Conservation (phyloP, 2,113 vertebrate species). For the Alethe diademata region DNA sequence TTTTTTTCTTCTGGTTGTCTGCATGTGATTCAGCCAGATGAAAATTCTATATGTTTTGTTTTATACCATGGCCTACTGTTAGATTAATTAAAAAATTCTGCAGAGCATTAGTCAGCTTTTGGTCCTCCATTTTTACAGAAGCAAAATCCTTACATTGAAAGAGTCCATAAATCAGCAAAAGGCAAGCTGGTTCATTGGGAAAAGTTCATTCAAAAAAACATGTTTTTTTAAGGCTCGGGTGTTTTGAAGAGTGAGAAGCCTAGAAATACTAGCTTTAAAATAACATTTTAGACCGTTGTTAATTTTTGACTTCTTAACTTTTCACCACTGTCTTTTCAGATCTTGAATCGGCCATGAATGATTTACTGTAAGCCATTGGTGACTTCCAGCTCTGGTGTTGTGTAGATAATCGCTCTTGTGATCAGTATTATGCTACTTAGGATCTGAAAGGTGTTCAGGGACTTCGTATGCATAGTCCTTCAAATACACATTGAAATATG, state of each 20-base stretch:
- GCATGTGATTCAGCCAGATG: neutral
- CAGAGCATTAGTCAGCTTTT: neutral
- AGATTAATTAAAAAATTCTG: neutral
- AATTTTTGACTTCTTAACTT: neutral
- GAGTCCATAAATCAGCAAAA: neutral
- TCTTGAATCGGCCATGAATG: neutral
- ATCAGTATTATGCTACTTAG: neutral
- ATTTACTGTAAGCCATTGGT: neutral
- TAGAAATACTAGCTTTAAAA: neutral
- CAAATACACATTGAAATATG: neutral
- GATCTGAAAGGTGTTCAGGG: neutral
- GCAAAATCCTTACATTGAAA: neutral
- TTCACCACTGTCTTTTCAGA: neutral
- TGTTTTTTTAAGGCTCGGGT: neutral
- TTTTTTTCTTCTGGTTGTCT: neutral
- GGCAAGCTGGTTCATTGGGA: neutral
- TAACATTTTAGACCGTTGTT: neutral
- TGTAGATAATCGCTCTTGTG: neutral
- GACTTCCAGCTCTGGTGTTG: neutral
- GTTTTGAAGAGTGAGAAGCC: neutral
- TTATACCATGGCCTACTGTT: neutral
- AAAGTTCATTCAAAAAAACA: neutral
- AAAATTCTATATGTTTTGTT: neutral
- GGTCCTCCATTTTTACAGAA: neutral
- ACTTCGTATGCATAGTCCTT: neutral